Evolutionary conservation across 2,797 vertebrate genomes (phyloP).

Genomic region (Spinibarbus caldwelli): DNA sequence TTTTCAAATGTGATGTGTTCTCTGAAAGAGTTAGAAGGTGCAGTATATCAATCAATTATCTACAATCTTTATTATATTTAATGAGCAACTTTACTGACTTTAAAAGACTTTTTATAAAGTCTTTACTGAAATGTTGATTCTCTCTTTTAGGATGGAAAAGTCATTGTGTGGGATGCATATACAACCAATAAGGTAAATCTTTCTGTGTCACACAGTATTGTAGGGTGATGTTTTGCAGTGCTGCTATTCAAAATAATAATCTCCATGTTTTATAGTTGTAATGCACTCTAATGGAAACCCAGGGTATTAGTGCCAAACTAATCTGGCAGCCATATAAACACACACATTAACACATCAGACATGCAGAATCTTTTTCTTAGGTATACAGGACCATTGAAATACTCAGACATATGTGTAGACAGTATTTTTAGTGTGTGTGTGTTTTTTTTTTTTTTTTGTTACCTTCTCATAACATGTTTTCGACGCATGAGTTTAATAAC

Average conservation of each 20-base stretch:
- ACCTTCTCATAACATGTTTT: neutral
- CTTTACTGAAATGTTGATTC: constrained; percentile 24
- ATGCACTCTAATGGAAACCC: constrained; percentile 36
- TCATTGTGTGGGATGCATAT: constrained; percentile 97
- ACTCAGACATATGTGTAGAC: neutral
- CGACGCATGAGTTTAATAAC: neutral
- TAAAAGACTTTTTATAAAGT: no score
- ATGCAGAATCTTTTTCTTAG: neutral
- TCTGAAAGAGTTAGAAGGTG: neutral
- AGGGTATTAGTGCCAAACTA: constrained; percentile 16
- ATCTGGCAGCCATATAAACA: constrained; percentile 23
- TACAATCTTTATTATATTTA: neutral
- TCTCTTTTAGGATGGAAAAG: constrained; percentile 89
- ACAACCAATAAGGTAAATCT: constrained; percentile 92
- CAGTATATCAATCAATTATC: neutral
- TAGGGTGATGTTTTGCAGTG: neutral
- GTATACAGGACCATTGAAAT: neutral
- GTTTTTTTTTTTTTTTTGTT: no score
- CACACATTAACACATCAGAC: constrained; percentile 6
- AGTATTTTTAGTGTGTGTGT: neutral
- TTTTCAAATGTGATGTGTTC: neutral
- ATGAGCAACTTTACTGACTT: no score
- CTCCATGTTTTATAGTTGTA: constrained; percentile 22
- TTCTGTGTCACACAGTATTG: neutral
- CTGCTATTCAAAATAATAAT: constrained; percentile 11